These are phyloP conservation scores for Drosophila triauraria DNA, from an alignment of 1,140 invertebrate genomes.

Conservation along the genomic window DNA sequence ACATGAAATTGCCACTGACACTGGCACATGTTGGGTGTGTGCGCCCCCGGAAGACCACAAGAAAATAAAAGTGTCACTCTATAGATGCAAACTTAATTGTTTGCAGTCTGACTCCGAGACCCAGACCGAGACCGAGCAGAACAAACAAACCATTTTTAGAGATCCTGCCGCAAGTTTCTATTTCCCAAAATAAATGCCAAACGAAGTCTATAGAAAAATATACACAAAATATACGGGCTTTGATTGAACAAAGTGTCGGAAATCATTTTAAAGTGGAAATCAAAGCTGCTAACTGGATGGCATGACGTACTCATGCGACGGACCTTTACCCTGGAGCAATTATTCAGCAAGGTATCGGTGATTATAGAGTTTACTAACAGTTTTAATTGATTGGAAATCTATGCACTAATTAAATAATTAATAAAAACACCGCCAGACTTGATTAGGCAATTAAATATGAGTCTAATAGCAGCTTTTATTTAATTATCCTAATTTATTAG, in stretches of 20 bases:
- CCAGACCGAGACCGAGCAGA: constrained; percentile 15
- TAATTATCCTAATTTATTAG: neutral
- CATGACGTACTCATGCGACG: neutral
- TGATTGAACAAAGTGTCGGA: constrained; percentile 34
- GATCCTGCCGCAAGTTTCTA: constrained; percentile 35
- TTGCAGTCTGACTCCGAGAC: constrained; percentile 53
- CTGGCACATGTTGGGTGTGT: constrained; percentile 26
- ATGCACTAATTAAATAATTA: neutral
- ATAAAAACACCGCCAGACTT: neutral
- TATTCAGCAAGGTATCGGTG: neutral
- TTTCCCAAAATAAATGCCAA: constrained; percentile 45
- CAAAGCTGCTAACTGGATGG: constrained; percentile 1
- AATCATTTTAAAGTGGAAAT: constrained; percentile 24
- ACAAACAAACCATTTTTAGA: constrained; percentile 48
- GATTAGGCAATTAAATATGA: neutral
- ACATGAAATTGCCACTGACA: constrained; percentile 44
- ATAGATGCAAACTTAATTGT: constrained; percentile 72
- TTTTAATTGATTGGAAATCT: neutral
- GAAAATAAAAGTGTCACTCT: constrained; percentile 75
- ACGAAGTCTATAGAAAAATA: constrained; percentile 12
- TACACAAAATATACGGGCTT: constrained; percentile 6
- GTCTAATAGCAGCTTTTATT: neutral
- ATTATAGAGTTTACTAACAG: neutral
- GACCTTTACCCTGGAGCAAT: constrained; percentile 1
- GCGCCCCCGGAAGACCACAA: constrained; percentile 48